phyloP scores from a whole-genome alignment of 2,797 vertebrate species.

The Neosilurus mollespiculum region DNA sequence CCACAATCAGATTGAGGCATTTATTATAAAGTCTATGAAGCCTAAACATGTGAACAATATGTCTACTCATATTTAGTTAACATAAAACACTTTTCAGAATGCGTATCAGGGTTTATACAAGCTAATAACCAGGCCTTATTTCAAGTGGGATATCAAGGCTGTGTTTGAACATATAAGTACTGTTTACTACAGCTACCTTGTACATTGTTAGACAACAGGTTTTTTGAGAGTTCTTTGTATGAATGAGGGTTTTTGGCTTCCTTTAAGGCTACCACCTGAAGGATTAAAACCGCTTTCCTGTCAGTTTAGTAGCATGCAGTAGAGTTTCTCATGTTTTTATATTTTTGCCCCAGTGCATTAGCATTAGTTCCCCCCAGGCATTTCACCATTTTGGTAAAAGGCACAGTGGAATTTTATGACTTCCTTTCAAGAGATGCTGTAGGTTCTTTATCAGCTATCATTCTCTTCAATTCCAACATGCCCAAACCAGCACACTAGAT shows the following conservation, averaged over 20 bases:
- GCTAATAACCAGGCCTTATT: slow-evolving; percentile 7
- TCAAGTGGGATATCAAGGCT: neutral
- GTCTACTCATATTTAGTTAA: neutral
- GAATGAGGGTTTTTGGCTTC: neutral
- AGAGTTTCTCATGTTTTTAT: neutral
- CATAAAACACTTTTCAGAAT: neutral
- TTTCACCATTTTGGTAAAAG: neutral
- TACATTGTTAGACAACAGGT: neutral
- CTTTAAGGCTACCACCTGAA: neutral
- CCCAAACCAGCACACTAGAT: neutral
- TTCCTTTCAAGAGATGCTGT: neutral
- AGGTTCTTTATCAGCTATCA: neutral
- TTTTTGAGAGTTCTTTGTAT: neutral
- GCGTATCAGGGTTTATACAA: neutral
- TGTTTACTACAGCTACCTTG: neutral
- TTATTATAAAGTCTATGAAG: neutral
- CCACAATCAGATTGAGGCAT: neutral
- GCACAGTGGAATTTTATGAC: neutral
- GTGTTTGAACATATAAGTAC: neutral
- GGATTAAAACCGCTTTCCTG: neutral
- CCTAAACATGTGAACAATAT: neutral
- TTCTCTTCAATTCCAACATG: neutral
- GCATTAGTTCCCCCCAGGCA: neutral
- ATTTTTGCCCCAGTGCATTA: neutral
- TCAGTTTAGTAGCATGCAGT: neutral